Conservation (phyloP, 2,113 vertebrate genomes). For the Acanthisitta chloris region DNA sequence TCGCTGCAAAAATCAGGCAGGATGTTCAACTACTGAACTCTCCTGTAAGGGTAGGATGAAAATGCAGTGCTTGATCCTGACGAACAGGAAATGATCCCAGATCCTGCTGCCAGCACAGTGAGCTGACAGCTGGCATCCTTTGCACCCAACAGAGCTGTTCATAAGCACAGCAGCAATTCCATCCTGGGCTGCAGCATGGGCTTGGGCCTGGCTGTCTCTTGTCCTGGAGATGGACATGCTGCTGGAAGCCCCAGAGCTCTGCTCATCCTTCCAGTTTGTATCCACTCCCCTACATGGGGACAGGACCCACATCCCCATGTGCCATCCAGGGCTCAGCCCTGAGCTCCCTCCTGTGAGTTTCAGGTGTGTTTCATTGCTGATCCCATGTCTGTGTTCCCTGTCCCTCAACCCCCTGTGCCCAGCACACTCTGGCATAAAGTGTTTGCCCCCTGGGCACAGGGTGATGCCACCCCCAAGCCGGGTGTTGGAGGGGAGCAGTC, state of each 20-base stretch:
- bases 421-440: accelerated
- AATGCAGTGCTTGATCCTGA: neutral
- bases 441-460: accelerated
- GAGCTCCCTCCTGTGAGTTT: neutral
- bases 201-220: neutral
- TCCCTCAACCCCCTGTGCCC: neutral
- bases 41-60: accelerated
- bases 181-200: accelerated
- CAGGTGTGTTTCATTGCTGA: accelerated
- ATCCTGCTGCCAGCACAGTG: neutral
- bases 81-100: neutral
- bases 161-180: neutral
- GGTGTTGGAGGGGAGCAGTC: neutral
- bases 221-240: no score
- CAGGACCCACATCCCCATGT: accelerated
- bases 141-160: accelerated
- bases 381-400: accelerated
- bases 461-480: neutral
- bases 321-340: neutral
- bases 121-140: neutral
- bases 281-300: accelerated
- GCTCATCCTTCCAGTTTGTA: accelerated
- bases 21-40: neutral
- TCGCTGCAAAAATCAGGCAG: accelerated
- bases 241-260: neutral